A percentile compares a stretch with the other conserved stretches of the same genome.
Conservation (phyloP, 2,113 vertebrate genomes). For the Catharus minimus region DNA sequence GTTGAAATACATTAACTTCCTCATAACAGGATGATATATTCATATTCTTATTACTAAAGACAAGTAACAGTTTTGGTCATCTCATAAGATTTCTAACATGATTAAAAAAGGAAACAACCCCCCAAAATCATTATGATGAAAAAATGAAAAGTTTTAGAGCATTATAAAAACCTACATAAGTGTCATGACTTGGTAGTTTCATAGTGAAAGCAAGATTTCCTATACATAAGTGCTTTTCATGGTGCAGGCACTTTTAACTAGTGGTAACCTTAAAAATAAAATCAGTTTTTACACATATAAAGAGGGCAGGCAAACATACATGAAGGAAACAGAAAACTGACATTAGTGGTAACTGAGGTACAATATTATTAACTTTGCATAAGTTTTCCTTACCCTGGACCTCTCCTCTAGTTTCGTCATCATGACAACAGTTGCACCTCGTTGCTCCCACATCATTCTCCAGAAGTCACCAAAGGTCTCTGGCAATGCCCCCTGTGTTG, state of each 20-base stretch:
- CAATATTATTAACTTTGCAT: background rate
- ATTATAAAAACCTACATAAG: background rate
- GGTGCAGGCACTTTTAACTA: background rate
- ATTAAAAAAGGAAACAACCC: background rate
- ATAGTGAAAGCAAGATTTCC: background rate
- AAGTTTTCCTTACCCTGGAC: slow-evolving; percentile 85
- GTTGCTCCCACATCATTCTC: slow-evolving; percentile 99
- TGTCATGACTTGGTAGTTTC: background rate
- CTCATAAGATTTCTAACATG: background rate
- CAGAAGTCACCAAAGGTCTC: slow-evolving; percentile 99
- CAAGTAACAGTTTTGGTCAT: background rate
- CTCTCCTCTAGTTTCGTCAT: slow-evolving; percentile 98
- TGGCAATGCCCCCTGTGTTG: slow-evolving; percentile 92
- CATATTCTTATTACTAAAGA: background rate
- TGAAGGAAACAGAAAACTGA: background rate
- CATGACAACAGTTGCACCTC: slow-evolving; percentile 96
- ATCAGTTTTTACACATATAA: background rate
- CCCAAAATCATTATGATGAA: background rate
- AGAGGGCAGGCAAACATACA: background rate
- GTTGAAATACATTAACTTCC: background rate
- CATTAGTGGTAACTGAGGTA: background rate
- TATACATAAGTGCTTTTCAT: background rate
- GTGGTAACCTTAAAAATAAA: background rate
- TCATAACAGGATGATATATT: background rate
- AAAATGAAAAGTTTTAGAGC: background rate